phyloP scores from a whole-genome alignment of 2,113 vertebrate species.

The Phalacrocorax aristotelis region DNA sequence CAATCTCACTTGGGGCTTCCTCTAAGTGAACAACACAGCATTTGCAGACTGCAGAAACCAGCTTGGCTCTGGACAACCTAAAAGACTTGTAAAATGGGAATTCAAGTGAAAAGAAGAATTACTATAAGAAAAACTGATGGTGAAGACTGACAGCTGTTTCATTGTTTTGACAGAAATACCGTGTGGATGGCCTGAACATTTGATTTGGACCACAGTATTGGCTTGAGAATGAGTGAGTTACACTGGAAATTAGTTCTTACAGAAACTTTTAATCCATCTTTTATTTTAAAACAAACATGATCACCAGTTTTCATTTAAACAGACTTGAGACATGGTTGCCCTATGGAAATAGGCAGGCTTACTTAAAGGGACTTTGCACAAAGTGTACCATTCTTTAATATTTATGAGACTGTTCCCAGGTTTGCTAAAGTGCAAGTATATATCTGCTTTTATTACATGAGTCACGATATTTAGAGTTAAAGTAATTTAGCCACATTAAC shows the following conservation, averaged over 20 bases:
- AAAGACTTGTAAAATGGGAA: not conserved
- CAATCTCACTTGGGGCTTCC: not conserved
- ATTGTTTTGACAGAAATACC: not conserved
- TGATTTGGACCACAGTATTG: not conserved
- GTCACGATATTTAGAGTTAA: constrained; percentile 22
- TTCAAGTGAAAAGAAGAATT: not conserved
- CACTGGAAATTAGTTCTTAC: not conserved
- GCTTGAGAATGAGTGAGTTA: not conserved
- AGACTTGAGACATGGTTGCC: not conserved
- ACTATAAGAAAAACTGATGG: not conserved
- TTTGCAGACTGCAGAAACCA: not conserved
- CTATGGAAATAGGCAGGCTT: not conserved
- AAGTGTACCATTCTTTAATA: not conserved
- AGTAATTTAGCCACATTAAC: not conserved
- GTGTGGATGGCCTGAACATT: not conserved
- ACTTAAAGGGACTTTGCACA: not conserved
- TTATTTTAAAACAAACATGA: not conserved
- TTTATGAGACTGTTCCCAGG: not conserved
- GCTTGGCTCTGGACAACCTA: not conserved
- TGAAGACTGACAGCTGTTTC: not conserved
- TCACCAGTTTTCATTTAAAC: not conserved
- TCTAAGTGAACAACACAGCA: not conserved
- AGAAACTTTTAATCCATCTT: not conserved
- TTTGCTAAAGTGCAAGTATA: not conserved
- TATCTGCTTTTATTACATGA: not conserved